Evolutionary conservation across 2,888 invertebrate genomes (phyloP), one percentile per base, ranked within the genome.

Genomic region (Brachynemurus nebulosus): DNA sequence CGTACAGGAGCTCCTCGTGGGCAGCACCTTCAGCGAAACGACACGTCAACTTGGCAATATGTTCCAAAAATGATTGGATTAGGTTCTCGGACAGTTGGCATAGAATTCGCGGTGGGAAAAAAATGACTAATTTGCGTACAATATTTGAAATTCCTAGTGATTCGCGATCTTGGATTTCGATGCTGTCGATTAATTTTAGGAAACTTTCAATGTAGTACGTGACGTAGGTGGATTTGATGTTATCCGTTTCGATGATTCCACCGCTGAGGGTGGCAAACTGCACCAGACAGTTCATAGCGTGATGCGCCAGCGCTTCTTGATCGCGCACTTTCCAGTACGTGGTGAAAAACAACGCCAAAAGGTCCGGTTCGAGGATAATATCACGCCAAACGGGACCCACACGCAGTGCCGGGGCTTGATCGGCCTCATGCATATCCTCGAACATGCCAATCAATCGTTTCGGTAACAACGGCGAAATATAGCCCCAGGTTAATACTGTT

Each of bases 321-420:
- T 76, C 72, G 38, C 89, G 71, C 4, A 90, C 80, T 66, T 85
- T 84, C 72, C 81, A 78, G 62, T 90, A 89, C 25, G 85, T 68
- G 59, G 80, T 79, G 59, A 88, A 90, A 66, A 89, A 84, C 30
- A 90, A 62, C n/a, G 80, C 72, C 39, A 86, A 61, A 12, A 89
- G 66, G 49, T 76, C 73, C 2, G 83, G 79, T 55, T 85, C 78
- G 50, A 86, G 67, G 50, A 91, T 76, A 0, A 84, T 72, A 48
- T 85, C 83, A 46, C 72, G 69, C 91, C 91, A 92, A 51, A 73
- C 59, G 49, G 68, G 60, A 51, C 75, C 75, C 42, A 77, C 74
- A 57, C 70, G 70, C 14, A 88, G 61, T 14, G 72, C 64, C 18
- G 71, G 70, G 14, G 60, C 72, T 43, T 76, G 75, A 51, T 80